A percentile compares a stretch with the other conserved stretches of the same genome.
Evolutionary conservation across 2,888 invertebrate genomes (phyloP).

Genomic region (Cheilosia vernalis): DNA sequence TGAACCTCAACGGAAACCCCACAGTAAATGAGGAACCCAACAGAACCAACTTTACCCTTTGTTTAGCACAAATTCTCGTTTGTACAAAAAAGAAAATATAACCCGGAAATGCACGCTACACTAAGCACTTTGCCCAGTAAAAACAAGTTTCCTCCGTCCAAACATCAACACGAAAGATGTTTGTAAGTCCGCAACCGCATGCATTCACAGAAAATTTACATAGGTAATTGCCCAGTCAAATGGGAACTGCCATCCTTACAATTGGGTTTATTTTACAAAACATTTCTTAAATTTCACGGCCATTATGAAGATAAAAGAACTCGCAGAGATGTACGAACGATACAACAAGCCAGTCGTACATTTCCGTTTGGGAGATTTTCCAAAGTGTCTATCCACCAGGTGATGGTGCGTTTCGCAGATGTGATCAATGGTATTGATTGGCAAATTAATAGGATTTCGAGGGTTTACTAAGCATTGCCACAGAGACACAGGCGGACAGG

Average conservation of each 20-base stretch:
- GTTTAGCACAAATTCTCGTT: conserved; percentile 11
- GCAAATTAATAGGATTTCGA: background rate
- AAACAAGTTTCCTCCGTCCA: conserved; percentile 15
- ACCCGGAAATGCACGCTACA: conserved; percentile 47
- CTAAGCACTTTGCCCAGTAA: conserved; percentile 12
- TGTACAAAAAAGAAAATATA: conserved; percentile 6
- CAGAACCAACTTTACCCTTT: conserved; percentile 19
- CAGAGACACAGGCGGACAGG: conserved; percentile 15
- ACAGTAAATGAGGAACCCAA: conserved; percentile 5
- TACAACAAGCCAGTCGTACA: background rate
- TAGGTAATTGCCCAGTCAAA: background rate
- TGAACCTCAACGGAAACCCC: conserved; percentile 58
- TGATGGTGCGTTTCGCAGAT: background rate
- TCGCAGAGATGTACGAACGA: background rate
- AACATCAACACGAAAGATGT: background rate
- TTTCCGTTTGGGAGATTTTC: conserved; percentile 30
- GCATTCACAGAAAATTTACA: background rate
- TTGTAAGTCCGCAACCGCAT: conserved; percentile 1
- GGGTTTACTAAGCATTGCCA: background rate
- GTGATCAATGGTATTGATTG: conserved; percentile 18
- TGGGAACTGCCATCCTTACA: background rate
- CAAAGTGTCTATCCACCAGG: conserved; percentile 16
- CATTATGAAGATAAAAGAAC: conserved; percentile 14
- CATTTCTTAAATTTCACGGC: conserved; percentile 5
- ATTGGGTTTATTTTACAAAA: background rate